Percentiles rank a stretch among this genome's conserved stretches.
phyloP scores from a whole-genome alignment of 2,113 vertebrate species.

The Calidris pugnax region DNA sequence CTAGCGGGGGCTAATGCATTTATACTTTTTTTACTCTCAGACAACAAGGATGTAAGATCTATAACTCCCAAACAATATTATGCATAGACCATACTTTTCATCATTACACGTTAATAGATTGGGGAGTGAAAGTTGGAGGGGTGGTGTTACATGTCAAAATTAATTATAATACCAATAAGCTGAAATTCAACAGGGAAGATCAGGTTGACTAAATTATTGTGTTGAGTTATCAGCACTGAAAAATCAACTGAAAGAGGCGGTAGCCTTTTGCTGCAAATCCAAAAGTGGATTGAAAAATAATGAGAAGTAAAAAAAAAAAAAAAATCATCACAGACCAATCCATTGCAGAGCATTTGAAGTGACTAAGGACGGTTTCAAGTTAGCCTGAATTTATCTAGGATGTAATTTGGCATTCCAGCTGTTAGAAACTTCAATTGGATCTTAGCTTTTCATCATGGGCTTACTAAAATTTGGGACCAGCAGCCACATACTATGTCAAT shows the following conservation, averaged over 20 bases:
- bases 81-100: conserved; percentile 41
- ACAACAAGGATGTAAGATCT: neutral
- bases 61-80: conserved; percentile 38
- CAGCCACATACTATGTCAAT: neutral
- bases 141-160: conserved; percentile 65
- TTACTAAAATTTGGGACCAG: neutral
- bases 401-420: neutral
- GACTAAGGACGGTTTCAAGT: neutral
- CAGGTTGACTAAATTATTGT: conserved; percentile 59
- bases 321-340: neutral
- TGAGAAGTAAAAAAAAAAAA: neutral
- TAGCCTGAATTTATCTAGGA: neutral
- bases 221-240: conserved; percentile 40
- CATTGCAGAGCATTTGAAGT: neutral
- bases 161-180: conserved; percentile 67
- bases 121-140: conserved; percentile 63
- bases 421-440: neutral
- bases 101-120: conserved; percentile 57
- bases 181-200: conserved; percentile 61
- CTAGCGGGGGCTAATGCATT: neutral
- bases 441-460: neutral
- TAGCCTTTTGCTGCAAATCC: conserved; percentile 19
- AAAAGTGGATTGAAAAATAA: neutral
- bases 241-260: conserved; percentile 32
- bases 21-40: neutral